phyloP scores from a whole-genome alignment of 2,888 invertebrate species.

The Nomada ferruginata region DNA sequence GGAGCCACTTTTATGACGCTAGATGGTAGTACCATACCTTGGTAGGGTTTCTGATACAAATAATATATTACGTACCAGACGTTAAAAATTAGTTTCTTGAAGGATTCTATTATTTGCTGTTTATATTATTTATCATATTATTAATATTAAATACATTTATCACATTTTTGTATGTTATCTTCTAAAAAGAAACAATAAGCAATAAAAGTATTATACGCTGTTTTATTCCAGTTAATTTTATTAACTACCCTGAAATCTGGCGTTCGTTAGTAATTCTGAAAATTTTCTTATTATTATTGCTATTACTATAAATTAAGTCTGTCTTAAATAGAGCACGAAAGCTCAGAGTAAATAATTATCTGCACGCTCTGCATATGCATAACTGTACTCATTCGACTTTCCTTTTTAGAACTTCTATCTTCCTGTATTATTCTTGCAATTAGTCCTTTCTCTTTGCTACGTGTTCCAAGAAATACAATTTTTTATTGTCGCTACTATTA shows the following conservation, averaged over 20 bases:
- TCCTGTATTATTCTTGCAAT: neutral
- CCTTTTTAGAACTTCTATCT: neutral
- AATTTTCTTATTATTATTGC: neutral
- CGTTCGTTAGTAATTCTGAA: neutral
- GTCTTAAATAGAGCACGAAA: neutral
- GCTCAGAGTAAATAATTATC: constrained; percentile 12
- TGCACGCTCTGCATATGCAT: neutral
- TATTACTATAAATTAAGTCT: constrained; percentile 5
- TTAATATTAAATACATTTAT: too few relatives aligned
- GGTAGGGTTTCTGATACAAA: too few relatives aligned
- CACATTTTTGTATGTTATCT: too few relatives aligned
- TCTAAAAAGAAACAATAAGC: too few relatives aligned
- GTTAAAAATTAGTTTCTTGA: too few relatives aligned
- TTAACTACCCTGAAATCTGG: too few relatives aligned
- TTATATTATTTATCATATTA: too few relatives aligned
- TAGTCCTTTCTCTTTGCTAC: neutral
- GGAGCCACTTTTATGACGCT: too few relatives aligned
- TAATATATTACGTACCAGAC: too few relatives aligned
- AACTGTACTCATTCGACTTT: neutral
- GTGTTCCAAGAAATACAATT: neutral
- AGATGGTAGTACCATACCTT: too few relatives aligned
- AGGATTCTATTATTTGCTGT: too few relatives aligned
- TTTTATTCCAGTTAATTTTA: neutral
- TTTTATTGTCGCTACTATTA: neutral
- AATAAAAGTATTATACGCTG: too few relatives aligned